These are phyloP conservation scores for Python bivittatus DNA, from an alignment of 2,113 vertebrate genomes.

Conservation along the genomic window DNA sequence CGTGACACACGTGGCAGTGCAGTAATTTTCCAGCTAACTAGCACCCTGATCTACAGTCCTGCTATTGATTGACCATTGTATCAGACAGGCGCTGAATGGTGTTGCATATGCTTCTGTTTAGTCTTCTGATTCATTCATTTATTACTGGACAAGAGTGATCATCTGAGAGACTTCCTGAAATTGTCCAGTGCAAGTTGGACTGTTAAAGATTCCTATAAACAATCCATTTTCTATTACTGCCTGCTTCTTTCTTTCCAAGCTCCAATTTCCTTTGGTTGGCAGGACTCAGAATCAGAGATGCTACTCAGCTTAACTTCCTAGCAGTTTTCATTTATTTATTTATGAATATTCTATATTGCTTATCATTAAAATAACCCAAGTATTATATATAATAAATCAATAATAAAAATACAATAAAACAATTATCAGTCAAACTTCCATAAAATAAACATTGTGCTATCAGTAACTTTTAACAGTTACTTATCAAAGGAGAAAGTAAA, in stretches of 20 bases:
- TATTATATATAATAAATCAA: not conserved
- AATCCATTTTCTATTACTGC: conserved; percentile 58
- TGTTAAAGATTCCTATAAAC: conserved; percentile 56
- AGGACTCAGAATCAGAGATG: not conserved
- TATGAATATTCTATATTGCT: not conserved
- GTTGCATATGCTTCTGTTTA: conserved; percentile 70
- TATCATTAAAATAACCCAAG: not conserved
- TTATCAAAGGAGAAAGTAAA: not conserved
- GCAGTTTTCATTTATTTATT: not conserved
- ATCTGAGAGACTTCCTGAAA: conserved; percentile 60
- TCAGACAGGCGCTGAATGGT: conserved; percentile 66
- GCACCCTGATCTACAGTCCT: conserved; percentile 74
- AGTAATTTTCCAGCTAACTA: conserved; percentile 76
- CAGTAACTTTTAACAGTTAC: not conserved
- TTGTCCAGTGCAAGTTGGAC: conserved; percentile 51
- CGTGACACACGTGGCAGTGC: conserved; percentile 65
- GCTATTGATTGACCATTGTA: conserved; percentile 75
- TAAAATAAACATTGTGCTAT: not conserved
- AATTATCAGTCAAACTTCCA: not conserved
- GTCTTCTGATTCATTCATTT: conserved; percentile 70
- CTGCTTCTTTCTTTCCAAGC: conserved; percentile 39
- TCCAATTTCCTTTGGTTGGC: conserved; percentile 20
- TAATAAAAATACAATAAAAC: not conserved
- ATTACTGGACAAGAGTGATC: conserved; percentile 67
- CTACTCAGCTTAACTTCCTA: not conserved